phyloP scores from a whole-genome alignment of 2,113 vertebrate species.

The Hystrix cristata region DNA sequence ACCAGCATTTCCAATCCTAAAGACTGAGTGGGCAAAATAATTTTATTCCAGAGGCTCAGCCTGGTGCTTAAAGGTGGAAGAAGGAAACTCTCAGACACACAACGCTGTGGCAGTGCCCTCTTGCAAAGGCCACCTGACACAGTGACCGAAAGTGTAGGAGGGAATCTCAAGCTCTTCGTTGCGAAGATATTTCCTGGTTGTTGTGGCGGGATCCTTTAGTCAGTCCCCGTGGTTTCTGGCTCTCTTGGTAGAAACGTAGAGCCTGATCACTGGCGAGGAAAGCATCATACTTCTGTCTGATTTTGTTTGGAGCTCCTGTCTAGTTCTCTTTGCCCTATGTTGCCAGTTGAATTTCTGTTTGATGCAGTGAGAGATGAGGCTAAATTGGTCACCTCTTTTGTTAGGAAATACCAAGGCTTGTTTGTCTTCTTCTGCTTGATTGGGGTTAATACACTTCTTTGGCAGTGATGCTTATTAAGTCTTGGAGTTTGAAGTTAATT shows the following conservation, averaged over 20 bases:
- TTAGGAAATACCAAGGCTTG: background rate
- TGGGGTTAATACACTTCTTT: background rate
- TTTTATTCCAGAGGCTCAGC: background rate
- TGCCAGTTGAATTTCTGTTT: background rate
- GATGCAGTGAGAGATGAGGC: background rate
- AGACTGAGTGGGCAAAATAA: background rate
- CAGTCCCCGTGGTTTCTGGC: background rate
- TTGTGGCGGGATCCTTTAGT: background rate
- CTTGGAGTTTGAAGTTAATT: background rate
- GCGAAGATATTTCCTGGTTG: background rate
- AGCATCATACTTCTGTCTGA: background rate
- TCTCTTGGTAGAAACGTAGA: background rate
- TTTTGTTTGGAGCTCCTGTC: background rate
- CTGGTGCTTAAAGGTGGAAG: background rate
- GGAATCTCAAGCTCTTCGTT: background rate
- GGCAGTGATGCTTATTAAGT: background rate
- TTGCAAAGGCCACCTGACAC: background rate
- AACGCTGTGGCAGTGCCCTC: background rate
- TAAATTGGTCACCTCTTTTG: background rate
- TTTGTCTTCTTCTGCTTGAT: background rate
- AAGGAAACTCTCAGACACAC: background rate
- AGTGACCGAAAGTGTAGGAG: background rate
- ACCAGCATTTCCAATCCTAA: background rate
- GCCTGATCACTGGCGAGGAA: accelerated
- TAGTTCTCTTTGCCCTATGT: background rate